Evolutionary conservation across 2,888 invertebrate genomes (phyloP).

Genomic region (Gastrophysa polygoni): DNA sequence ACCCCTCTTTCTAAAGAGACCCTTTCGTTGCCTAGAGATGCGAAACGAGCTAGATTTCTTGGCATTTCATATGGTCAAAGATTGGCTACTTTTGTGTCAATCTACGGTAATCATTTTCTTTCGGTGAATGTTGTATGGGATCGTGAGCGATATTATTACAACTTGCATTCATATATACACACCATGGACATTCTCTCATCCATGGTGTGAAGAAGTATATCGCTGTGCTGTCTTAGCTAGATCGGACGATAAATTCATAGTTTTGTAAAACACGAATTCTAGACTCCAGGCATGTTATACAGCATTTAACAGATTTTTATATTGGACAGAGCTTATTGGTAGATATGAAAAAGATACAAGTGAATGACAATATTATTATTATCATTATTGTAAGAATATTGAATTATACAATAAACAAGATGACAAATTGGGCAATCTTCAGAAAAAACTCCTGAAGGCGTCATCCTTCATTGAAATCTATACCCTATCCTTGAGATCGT

Average conservation of each 20-base stretch:
- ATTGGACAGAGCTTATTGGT: not conserved
- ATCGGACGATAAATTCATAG: too few relatives aligned
- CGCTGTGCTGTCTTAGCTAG: not conserved
- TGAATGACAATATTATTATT: too few relatives aligned
- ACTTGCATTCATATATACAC: not conserved
- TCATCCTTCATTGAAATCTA: too few relatives aligned
- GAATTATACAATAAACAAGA: too few relatives aligned
- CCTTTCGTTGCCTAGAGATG: slow-evolving; percentile 54
- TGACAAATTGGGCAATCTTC: too few relatives aligned
- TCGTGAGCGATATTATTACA: not conserved
- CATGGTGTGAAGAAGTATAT: not conserved
- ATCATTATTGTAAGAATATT: too few relatives aligned
- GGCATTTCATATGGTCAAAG: slow-evolving; percentile 21
- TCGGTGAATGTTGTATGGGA: not conserved
- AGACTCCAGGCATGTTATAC: not conserved
- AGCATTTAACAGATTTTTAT: not conserved
- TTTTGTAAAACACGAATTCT: too few relatives aligned
- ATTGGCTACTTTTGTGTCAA: slow-evolving; percentile 3
- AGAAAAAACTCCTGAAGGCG: too few relatives aligned
- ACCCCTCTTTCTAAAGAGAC: slow-evolving; percentile 58
- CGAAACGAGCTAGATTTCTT: slow-evolving; percentile 27
- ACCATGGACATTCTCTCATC: not conserved
- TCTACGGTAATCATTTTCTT: not conserved
- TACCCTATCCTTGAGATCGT: too few relatives aligned
- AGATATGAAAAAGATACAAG: too few relatives aligned